Percentiles rank a stretch among this genome's conserved stretches.
phyloP scores from a whole-genome alignment of 2,888 invertebrate genomes.

The Drepanosiphum platanoidis region DNA sequence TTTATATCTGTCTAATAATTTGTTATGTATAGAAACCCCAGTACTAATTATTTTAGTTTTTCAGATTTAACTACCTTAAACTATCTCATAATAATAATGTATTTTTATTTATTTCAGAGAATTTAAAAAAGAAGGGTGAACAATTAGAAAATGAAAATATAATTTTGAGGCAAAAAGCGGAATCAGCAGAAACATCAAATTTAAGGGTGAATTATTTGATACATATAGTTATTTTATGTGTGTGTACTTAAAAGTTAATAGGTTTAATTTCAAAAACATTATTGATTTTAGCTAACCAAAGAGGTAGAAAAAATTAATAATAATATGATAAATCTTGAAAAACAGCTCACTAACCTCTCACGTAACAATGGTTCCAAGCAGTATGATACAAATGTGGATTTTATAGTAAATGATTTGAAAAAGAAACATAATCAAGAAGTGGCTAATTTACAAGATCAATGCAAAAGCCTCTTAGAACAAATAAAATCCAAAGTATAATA shows the following conservation, averaged over 20 bases:
- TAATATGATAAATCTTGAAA: constrained; percentile 55
- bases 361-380: constrained; percentile 52
- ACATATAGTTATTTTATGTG: background rate
- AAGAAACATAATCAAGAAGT: constrained; percentile 54
- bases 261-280: background rate
- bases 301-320: constrained; percentile 34
- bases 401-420: constrained; percentile 48
- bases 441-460: constrained; percentile 36
- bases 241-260: background rate
- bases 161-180: constrained; percentile 8
- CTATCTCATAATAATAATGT: background rate
- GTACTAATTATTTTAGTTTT: too few species aligned
- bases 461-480: constrained; percentile 41
- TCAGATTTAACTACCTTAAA: too few species aligned
- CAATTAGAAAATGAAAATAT: constrained; percentile 46
- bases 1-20: too few species aligned
- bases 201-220: constrained; percentile 11
- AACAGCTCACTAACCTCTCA: constrained; percentile 40
- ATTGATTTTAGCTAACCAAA: constrained; percentile 41
- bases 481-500: constrained; percentile 40
- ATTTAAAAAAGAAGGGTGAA: constrained; percentile 42
- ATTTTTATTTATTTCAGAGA: constrained; percentile 27
- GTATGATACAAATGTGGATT: constrained; percentile 53
- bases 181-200: constrained; percentile 31
- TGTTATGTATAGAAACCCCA: too few species aligned